Conservation (phyloP, 2,888 invertebrate genomes). For the Metacarcinus magister region DNA sequence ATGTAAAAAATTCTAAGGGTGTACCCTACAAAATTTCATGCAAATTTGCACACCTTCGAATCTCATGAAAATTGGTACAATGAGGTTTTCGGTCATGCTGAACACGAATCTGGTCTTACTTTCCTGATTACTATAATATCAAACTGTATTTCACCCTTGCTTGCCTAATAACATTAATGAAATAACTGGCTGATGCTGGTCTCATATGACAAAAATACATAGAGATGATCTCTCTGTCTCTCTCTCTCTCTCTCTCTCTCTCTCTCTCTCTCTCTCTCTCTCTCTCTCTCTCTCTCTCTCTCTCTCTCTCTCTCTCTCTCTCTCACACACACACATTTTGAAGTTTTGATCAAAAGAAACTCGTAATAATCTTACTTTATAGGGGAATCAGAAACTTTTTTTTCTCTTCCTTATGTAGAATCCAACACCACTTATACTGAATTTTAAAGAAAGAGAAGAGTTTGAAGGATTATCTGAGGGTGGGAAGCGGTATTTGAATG, state of each 20-base stretch:
- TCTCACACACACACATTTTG: neutral
- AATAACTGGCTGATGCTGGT: too few relatives aligned
- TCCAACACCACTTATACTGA: neutral
- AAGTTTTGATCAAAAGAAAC: too few relatives aligned
- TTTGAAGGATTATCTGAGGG: neutral
- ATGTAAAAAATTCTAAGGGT: too few relatives aligned
- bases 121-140: too few relatives aligned
- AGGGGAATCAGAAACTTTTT: neutral
- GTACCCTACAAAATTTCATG: too few relatives aligned
- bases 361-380: neutral
- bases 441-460: neutral
- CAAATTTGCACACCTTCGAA: too few relatives aligned
- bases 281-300: neutral
- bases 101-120: too few relatives aligned
- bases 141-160: too few relatives aligned
- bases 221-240: neutral
- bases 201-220: too few relatives aligned
- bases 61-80: too few relatives aligned
- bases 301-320: conserved; percentile 26
- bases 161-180: too few relatives aligned
- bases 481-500: neutral
- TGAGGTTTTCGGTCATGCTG: too few relatives aligned
- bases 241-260: neutral
- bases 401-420: neutral
- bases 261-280: neutral